phyloP scores from a whole-genome alignment of 2,797 vertebrate genomes.

The Mus minutoides region DNA sequence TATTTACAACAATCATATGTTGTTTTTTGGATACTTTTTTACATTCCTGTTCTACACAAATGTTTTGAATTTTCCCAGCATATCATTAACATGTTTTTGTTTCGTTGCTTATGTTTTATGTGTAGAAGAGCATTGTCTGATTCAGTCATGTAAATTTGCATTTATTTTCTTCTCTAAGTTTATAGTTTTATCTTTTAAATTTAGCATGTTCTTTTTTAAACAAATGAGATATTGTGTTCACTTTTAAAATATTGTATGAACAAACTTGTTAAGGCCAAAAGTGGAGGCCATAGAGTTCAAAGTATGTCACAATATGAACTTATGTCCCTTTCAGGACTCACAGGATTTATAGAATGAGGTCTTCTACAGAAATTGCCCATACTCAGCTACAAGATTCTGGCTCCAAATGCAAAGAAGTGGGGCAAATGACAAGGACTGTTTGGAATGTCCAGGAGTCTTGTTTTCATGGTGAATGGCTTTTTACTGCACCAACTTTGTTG shows the following conservation, averaged over 20 bases:
- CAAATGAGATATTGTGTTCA: neutral
- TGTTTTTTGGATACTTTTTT: neutral
- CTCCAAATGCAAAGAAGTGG: neutral
- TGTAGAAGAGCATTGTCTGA: neutral
- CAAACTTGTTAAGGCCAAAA: neutral
- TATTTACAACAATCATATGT: neutral
- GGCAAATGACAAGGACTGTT: no score
- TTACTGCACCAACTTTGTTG: neutral
- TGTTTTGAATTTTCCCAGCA: neutral
- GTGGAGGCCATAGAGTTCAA: neutral
- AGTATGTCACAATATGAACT: neutral
- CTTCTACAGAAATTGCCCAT: neutral
- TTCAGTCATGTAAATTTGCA: neutral
- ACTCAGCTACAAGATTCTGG: no score
- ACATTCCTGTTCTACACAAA: neutral
- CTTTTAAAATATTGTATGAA: neutral
- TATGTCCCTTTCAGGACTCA: neutral
- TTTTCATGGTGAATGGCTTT: neutral
- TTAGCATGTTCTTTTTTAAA: neutral
- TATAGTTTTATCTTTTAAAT: neutral
- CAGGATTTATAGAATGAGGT: neutral
- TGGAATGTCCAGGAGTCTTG: neutral
- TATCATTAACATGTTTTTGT: neutral
- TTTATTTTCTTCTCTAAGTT: neutral
- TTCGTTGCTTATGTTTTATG: neutral